These are phyloP conservation scores for Megamerina dolium DNA, from an alignment of 2,888 invertebrate species.

Conservation along the genomic window DNA sequence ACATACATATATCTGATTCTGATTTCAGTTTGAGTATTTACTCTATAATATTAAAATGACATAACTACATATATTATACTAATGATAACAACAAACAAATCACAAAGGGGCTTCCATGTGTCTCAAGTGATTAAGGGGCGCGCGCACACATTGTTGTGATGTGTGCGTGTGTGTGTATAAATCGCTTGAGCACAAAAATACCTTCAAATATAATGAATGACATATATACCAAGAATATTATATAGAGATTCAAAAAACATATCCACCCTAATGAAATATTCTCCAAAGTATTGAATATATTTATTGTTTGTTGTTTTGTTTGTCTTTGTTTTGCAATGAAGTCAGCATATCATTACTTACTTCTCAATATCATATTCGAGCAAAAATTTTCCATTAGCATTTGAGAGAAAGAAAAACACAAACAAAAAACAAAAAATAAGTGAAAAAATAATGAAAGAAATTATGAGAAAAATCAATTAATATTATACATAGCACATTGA, in stretches of 20 bases:
- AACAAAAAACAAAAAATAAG: too few relatives aligned
- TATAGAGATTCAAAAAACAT: constrained; percentile 14
- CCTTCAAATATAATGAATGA: too few relatives aligned
- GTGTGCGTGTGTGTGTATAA: background rate
- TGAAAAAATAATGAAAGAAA: too few relatives aligned
- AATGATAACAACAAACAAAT: constrained; percentile 36
- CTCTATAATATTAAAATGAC: too few relatives aligned
- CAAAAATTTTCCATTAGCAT: too few relatives aligned
- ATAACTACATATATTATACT: too few relatives aligned
- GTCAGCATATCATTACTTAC: constrained; percentile 48
- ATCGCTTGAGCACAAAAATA: constrained; percentile 23
- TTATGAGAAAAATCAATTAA: constrained; percentile 5
- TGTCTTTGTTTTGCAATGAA: constrained; percentile 45
- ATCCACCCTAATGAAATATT: constrained; percentile 18
- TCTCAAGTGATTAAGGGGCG: background rate
- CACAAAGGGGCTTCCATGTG: constrained; percentile 47
- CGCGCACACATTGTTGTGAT: constrained; percentile 3
- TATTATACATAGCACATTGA: constrained; percentile 6
- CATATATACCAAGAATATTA: too few relatives aligned
- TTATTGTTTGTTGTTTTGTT: constrained; percentile 16
- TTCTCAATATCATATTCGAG: constrained; percentile 6
- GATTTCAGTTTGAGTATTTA: too few relatives aligned
- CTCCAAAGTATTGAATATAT: background rate
- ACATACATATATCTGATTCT: too few relatives aligned
- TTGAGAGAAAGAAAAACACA: too few relatives aligned